Percentiles rank a stretch among this genome's conserved stretches.
Conservation (phyloP, 1,140 invertebrate species). For the Sesamia nonagrioides region DNA sequence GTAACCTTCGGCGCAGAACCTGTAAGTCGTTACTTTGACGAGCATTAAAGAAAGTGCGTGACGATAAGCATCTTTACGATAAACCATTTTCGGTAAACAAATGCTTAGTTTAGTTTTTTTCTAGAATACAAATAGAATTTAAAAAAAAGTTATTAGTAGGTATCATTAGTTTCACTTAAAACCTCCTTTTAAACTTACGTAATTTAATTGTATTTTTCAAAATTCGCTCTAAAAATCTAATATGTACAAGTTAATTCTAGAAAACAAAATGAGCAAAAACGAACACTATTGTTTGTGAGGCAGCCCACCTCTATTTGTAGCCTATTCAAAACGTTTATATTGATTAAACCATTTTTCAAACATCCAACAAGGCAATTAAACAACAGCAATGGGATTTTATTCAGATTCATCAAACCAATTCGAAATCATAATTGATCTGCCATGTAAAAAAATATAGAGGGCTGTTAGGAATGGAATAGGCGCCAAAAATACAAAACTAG, state of each 20-base stretch:
- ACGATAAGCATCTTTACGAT: slow-evolving; percentile 21
- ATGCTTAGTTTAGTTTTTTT: slow-evolving; percentile 2
- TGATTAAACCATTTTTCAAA: slow-evolving; percentile 81
- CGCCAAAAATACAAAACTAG: slow-evolving; percentile 86
- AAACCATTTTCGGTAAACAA: slow-evolving; percentile 13
- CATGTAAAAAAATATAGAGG: slow-evolving; percentile 85
- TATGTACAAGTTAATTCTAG: slow-evolving; percentile 20
- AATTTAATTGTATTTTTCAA: neutral
- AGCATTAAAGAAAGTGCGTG: slow-evolving; percentile 22
- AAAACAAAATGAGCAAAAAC: slow-evolving; percentile 36
- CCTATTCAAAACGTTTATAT: slow-evolving; percentile 63
- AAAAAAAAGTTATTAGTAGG: too few species aligned
- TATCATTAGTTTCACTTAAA: neutral
- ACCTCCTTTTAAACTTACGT: neutral
- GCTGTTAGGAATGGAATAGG: slow-evolving; percentile 82
- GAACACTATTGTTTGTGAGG: slow-evolving; percentile 59
- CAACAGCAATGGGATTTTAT: slow-evolving; percentile 85
- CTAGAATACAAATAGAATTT: neutral
- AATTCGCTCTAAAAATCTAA: slow-evolving; percentile 5
- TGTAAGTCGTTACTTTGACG: slow-evolving; percentile 20
- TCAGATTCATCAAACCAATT: slow-evolving; percentile 87
- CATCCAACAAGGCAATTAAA: slow-evolving; percentile 83
- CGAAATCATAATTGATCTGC: slow-evolving; percentile 86
- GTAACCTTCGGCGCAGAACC: slow-evolving; percentile 11
- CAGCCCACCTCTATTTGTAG: slow-evolving; percentile 45